Conservation (phyloP, 2,113 vertebrate genomes). For the Austrofundulus limnaeus region DNA sequence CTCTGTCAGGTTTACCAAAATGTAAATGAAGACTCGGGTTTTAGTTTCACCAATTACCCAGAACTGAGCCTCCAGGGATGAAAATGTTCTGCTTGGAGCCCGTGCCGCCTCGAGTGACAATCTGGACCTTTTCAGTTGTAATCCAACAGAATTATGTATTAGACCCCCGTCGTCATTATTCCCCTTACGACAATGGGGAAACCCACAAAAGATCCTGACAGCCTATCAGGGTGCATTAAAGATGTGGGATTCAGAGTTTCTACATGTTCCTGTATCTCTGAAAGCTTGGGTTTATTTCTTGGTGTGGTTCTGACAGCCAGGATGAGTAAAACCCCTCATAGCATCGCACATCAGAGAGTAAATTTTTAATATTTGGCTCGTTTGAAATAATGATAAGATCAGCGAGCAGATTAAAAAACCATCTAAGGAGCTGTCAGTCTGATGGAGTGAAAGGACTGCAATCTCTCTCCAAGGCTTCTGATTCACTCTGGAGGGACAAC, state of each 20-base stretch:
- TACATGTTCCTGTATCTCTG: constrained; percentile 37
- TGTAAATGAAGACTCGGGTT: constrained; percentile 49
- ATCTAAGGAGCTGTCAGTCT: constrained; percentile 41
- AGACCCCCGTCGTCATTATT: constrained; percentile 68
- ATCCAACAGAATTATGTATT: constrained; percentile 69
- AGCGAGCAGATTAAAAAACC: constrained; percentile 36
- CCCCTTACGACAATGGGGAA: constrained; percentile 53
- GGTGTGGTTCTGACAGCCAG: constrained; percentile 41
- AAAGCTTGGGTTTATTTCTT: constrained; percentile 32
- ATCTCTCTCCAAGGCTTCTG: constrained; percentile 25
- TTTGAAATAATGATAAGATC: constrained; percentile 62
- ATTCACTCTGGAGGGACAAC: constrained; percentile 27
- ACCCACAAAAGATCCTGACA: constrained; percentile 64
- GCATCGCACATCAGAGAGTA: constrained; percentile 45
- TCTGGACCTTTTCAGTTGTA: constrained; percentile 60
- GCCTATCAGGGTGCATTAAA: constrained; percentile 48
- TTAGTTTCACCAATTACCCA: constrained; percentile 68
- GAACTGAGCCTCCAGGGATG: constrained; percentile 41
- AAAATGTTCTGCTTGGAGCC: constrained; percentile 58
- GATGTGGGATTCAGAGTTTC: constrained; percentile 42
- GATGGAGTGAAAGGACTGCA: constrained; percentile 47
- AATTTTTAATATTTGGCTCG: constrained; percentile 46
- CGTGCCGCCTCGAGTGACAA: constrained; percentile 60
- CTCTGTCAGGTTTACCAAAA: background rate
- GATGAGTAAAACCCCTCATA: constrained; percentile 29